phyloP scores from a whole-genome alignment of 1,140 invertebrate genomes.

The Hirudo medicinalis region DNA sequence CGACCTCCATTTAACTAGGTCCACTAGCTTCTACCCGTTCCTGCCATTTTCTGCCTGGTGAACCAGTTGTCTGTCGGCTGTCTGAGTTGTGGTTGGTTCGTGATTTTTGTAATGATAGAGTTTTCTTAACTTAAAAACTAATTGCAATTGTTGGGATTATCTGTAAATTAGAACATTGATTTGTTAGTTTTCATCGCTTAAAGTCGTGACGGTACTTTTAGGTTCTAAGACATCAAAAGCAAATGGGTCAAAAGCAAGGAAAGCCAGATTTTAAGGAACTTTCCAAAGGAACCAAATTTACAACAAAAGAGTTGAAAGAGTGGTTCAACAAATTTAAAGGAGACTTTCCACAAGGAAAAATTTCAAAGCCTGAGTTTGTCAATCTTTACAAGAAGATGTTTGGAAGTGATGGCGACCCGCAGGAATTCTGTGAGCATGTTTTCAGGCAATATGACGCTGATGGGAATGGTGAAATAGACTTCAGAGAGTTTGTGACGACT shows the following conservation, averaged over 20 bases:
- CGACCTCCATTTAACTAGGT: no score
- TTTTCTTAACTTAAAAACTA: no score
- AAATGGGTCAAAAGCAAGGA: conserved; percentile 10
- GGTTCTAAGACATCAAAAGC: neutral
- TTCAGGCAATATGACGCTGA: conserved; percentile 96
- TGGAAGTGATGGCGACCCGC: conserved; percentile 62
- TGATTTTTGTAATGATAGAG: no score
- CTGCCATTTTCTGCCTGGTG: no score
- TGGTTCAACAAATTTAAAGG: conserved; percentile 21
- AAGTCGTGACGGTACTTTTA: neutral
- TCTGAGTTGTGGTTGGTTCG: no score
- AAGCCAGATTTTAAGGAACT: conserved; percentile 18
- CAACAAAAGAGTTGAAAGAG: conserved; percentile 18
- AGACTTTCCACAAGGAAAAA: conserved; percentile 18
- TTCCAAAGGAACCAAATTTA: conserved; percentile 20
- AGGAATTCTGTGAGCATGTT: conserved; percentile 96
- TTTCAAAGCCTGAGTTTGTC: conserved; percentile 12
- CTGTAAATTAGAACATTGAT: no score
- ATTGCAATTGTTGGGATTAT: no score
- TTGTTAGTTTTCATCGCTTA: no score
- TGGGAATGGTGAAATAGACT: conserved; percentile 91
- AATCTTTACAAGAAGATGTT: conserved; percentile 18
- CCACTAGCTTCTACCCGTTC: no score
- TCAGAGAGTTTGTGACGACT: conserved; percentile 90
- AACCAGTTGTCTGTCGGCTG: no score